phyloP scores from a whole-genome alignment of 2,888 invertebrate genomes.

The Allygus modestus region DNA sequence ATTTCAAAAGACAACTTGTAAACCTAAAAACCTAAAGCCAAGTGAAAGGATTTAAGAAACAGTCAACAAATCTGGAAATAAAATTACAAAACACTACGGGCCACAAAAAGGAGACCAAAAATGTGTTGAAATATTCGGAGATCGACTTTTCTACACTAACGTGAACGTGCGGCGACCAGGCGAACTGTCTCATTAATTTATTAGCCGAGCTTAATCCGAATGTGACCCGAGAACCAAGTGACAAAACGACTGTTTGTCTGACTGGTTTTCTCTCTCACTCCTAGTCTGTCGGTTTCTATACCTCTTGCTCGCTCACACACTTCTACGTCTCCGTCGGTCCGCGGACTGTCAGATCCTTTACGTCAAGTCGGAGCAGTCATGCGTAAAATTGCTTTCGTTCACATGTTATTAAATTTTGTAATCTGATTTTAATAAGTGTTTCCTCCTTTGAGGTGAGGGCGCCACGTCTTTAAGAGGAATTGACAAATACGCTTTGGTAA shows the following conservation, averaged over 20 bases:
- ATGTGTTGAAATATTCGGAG: slow-evolving; percentile 13
- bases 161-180: not conserved
- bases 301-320: not conserved
- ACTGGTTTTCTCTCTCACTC: slow-evolving; percentile 25
- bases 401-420: slow-evolving; percentile 51
- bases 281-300: not conserved
- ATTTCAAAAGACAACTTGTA: not conserved
- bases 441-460: not conserved
- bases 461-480: not conserved
- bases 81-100: slow-evolving; percentile 8
- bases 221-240: slow-evolving; percentile 7
- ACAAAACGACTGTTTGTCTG: slow-evolving; percentile 41
- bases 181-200: slow-evolving; percentile 43
- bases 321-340: not conserved
- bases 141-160: not conserved
- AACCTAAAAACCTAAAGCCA: not conserved
- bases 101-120: not conserved
- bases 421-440: slow-evolving; percentile 44
- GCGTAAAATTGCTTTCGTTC: slow-evolving; percentile 51
- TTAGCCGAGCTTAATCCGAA: slow-evolving; percentile 14
- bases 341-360: slow-evolving; percentile 1
- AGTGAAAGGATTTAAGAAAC: slow-evolving; percentile 7
- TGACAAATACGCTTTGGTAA: not conserved
- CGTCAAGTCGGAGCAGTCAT: not conserved
- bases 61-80: slow-evolving; percentile 3